These are phyloP conservation scores for Protodeltote pygarga DNA, from an alignment of 2,888 invertebrate species.

Conservation along the genomic window DNA sequence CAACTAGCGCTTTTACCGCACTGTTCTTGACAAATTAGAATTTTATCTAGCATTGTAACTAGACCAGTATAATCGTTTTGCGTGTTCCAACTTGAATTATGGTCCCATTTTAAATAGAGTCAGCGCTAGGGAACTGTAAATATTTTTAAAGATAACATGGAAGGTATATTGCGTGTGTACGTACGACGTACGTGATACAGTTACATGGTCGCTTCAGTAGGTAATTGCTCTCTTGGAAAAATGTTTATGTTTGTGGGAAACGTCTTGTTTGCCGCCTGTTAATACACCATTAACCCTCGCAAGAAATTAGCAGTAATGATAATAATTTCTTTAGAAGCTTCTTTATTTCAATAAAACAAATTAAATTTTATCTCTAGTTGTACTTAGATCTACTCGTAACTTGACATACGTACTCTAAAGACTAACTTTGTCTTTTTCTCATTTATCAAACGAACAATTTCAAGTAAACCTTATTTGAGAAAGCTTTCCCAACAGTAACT, in stretches of 20 bases:
- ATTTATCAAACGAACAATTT: constrained; percentile 70
- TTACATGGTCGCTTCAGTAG: constrained; percentile 19
- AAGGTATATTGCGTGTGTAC: constrained; percentile 33
- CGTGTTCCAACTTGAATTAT: constrained; percentile 42
- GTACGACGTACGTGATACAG: constrained; percentile 26
- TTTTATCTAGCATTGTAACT: constrained; percentile 50
- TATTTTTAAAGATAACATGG: constrained; percentile 46
- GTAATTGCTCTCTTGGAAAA: constrained; percentile 33
- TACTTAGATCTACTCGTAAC: constrained; percentile 16
- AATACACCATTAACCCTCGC: constrained; percentile 14
- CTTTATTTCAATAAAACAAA: constrained; percentile 4
- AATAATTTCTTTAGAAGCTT: neutral
- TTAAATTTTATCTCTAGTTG: neutral
- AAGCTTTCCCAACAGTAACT: constrained; percentile 71
- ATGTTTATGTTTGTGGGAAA: constrained; percentile 37
- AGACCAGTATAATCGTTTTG: constrained; percentile 34
- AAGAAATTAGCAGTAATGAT: neutral
- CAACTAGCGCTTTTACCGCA: constrained; percentile 12
- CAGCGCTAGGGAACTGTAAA: constrained; percentile 39
- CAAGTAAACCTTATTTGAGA: constrained; percentile 60
- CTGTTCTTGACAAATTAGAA: constrained; percentile 55
- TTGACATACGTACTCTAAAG: constrained; percentile 23
- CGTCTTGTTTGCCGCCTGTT: constrained; percentile 19
- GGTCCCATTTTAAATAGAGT: constrained; percentile 40
- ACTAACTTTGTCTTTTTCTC: constrained; percentile 35